Evolutionary conservation across 2,888 invertebrate genomes (phyloP).

Genomic region (Chrysomela aeneicollis): DNA sequence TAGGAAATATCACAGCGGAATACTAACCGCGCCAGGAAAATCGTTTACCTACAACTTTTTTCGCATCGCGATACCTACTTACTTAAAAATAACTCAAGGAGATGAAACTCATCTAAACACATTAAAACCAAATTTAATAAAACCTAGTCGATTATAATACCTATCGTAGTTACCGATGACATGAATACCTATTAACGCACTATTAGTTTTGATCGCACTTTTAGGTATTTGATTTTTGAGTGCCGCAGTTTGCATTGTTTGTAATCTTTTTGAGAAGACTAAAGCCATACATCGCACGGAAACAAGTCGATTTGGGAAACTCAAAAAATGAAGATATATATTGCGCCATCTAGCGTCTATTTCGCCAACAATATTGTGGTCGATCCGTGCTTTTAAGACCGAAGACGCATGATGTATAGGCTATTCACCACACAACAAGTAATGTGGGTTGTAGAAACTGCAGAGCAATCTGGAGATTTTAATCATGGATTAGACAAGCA

Average conservation of each 20-base stretch:
- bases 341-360: conserved; percentile 4
- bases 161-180: no score
- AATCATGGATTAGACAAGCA: background rate
- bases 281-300: background rate
- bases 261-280: no score
- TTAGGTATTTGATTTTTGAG: background rate
- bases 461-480: background rate
- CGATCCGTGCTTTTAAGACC: no score
- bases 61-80: conserved; percentile 1
- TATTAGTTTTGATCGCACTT: background rate
- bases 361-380: background rate
- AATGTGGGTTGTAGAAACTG: conserved; percentile 4
- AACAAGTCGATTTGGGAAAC: no score
- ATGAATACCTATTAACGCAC: background rate
- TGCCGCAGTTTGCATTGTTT: no score
- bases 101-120: background rate
- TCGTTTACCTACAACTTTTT: background rate
- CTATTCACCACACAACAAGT: background rate
- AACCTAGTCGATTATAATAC: no score
- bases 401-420: background rate
- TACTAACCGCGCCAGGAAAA: background rate
- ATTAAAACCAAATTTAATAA: background rate
- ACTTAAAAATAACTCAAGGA: conserved; percentile 21
- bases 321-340: background rate
- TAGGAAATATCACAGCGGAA: background rate